A percentile compares a stretch with the other conserved stretches of the same genome.
Evolutionary conservation across 2,888 invertebrate genomes (phyloP).

Genomic region (Gandaritis pyraliata): DNA sequence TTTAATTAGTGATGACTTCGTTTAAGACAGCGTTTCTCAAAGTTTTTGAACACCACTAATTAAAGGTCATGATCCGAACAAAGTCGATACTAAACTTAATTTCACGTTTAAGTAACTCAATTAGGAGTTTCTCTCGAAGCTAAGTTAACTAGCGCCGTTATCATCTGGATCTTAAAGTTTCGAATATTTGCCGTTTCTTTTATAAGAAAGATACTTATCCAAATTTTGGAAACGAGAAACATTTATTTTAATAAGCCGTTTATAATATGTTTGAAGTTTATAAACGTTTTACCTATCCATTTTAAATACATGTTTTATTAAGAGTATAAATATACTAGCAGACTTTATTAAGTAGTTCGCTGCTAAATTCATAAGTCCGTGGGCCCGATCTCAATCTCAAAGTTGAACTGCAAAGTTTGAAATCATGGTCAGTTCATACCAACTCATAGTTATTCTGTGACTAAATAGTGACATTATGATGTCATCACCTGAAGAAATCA

Average conservation of each 20-base stretch:
- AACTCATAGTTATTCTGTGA: no score
- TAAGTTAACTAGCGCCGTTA: conserved; percentile 55
- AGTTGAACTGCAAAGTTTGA: no score
- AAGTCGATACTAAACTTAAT: conserved; percentile 49
- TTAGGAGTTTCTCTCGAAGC: conserved; percentile 50
- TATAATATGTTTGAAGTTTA: conserved; percentile 4
- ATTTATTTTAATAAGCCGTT: conserved; percentile 30
- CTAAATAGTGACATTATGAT: no score
- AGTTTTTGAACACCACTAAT: conserved; percentile 42
- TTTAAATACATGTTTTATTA: no score
- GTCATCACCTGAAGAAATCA: no score
- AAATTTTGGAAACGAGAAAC: conserved; percentile 36
- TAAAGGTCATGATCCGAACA: conserved; percentile 41
- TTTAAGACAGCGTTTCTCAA: conserved; percentile 37
- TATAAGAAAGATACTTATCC: conserved; percentile 38
- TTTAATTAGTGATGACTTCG: conserved; percentile 38
- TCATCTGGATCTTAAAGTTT: conserved; percentile 46
- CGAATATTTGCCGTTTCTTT: conserved; percentile 42
- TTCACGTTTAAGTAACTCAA: conserved; percentile 54
- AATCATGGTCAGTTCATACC: no score
- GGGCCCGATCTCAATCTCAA: no score
- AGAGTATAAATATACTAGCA: no score
- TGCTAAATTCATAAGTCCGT: no score
- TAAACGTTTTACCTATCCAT: neutral
- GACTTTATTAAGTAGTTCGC: no score